Conservation (phyloP, 1,140 invertebrate genomes). For the Rhynchophorus ferrugineus region DNA sequence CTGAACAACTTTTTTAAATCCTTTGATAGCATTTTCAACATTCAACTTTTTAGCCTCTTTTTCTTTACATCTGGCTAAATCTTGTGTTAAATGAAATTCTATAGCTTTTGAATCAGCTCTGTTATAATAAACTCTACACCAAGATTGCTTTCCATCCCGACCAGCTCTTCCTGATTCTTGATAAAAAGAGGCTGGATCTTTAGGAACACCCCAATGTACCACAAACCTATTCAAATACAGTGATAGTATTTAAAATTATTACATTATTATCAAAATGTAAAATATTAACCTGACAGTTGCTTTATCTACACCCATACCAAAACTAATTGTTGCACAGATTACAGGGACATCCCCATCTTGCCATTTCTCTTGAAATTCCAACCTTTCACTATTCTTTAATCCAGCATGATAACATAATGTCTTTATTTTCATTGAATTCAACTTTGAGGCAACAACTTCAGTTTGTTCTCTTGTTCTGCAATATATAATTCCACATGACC, state of each 20-base stretch:
- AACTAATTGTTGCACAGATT: constrained; percentile 88
- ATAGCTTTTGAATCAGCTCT: constrained; percentile 67
- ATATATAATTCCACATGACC: constrained; percentile 80
- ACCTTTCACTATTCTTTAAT: constrained; percentile 55
- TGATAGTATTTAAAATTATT: constrained; percentile 44
- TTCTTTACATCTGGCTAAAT: constrained; percentile 51
- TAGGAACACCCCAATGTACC: constrained; percentile 87
- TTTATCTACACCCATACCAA: constrained; percentile 98
- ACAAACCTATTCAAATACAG: constrained; percentile 58
- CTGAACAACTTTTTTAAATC: constrained; percentile 68
- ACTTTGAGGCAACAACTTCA: constrained; percentile 59
- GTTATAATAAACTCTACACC: constrained; percentile 91
- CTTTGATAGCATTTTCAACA: constrained; percentile 55
- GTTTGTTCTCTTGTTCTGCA: constrained; percentile 80
- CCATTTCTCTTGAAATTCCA: constrained; percentile 69
- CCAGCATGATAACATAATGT: constrained; percentile 70
- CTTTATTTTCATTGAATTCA: constrained; percentile 56
- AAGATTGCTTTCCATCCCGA: constrained; percentile 74
- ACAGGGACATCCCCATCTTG: constrained; percentile 70
- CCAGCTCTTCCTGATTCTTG: constrained; percentile 89
- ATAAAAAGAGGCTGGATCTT: constrained; percentile 77
- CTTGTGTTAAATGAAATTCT: constrained; percentile 69
- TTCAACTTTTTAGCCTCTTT: constrained; percentile 42
- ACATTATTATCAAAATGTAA: neutral
- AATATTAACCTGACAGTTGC: constrained; percentile 73